Percentiles rank a stretch among this genome's conserved stretches.
phyloP scores from a whole-genome alignment of 1,140 invertebrate species.

The Leptinotarsa lineolata region DNA sequence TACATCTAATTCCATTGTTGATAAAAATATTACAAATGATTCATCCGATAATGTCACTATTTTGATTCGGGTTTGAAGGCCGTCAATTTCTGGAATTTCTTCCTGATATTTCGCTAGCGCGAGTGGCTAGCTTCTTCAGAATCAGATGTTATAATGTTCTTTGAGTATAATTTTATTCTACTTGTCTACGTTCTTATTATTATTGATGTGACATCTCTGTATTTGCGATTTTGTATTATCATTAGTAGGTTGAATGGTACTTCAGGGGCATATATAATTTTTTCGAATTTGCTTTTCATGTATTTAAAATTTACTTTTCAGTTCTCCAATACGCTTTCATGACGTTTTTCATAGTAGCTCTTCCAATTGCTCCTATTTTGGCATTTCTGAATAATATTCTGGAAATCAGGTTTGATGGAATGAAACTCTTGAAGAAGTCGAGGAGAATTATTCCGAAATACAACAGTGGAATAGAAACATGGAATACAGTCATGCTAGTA shows the following conservation, averaged over 20 bases:
- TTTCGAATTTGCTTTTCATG: no score
- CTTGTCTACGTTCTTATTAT: neutral
- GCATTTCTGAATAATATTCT: conserved; percentile 80
- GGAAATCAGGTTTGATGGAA: conserved; percentile 77
- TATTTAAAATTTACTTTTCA: no score
- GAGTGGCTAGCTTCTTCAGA: no score
- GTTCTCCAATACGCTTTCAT: conserved; percentile 77
- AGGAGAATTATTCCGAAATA: conserved; percentile 71
- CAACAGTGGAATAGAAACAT: conserved; percentile 75
- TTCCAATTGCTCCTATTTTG: conserved; percentile 78
- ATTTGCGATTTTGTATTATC: neutral
- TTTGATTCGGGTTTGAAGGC: no score
- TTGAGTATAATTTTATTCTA: no score
- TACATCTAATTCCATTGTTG: no score
- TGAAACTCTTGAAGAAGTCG: conserved; percentile 73
- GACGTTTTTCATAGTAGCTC: conserved; percentile 81
- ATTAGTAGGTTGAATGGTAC: neutral
- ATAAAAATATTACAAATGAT: no score
- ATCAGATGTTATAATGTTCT: no score
- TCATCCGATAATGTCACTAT: no score
- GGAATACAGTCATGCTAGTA: conserved; percentile 54
- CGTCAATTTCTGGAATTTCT: no score
- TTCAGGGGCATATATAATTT: neutral
- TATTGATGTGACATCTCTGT: neutral
- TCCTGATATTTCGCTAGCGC: no score